Base-by-base conservation (phyloP, 1,140 invertebrate species). In the Bombus huntii region DNA sequence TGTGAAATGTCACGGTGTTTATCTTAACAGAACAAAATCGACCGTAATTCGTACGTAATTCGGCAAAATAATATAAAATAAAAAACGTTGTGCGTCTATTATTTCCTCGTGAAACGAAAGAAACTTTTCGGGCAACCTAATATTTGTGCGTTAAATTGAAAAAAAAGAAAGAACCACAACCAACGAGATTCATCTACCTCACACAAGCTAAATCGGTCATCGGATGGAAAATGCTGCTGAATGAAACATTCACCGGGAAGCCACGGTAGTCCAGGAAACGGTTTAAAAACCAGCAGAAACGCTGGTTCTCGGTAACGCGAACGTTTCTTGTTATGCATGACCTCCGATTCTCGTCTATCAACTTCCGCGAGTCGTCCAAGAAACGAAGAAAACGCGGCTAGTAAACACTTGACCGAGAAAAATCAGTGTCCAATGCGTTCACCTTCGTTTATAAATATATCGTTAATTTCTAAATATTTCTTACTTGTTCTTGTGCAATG, bases 321-420 rank as follows among this genome's bases (percentile, higher is more conserved):
- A 37, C 39, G 57, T n/a, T 81, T 44, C 39, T 80, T 70, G 39
- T 25, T 31, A 66, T n/a, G 18, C 28, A 22, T 22, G 59, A 25
- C 59, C 59, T 78, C 25, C 37, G 76, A 42, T 65, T 62, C 75
- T n/a, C 59, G 75, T 22, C 18, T 59, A 57, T 65, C 59, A 10
- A n/a, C n/a, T 53, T 44, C 8, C 37, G 22, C 22, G 53, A 57
- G 37, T 39, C 13, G 74, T 25, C 65, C 66, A 39, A 77, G 34
- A 77, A n/a, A 28, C 44, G 44, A 59, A 9, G 37, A n/a, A 71
- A 68, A 59, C 66, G 15, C 15, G 28, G 13, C 22, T 12, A 39
- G 15, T 22, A 62, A 53, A 15, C 28, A n/a, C 28, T 28, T 62
- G 59, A n/a, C 28, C 28, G 12, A 62, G 59, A n/a, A 62, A n/a